These are phyloP conservation scores for Eristalinus aeneus DNA, from an alignment of 2,888 invertebrate genomes.

Conservation along the genomic window DNA sequence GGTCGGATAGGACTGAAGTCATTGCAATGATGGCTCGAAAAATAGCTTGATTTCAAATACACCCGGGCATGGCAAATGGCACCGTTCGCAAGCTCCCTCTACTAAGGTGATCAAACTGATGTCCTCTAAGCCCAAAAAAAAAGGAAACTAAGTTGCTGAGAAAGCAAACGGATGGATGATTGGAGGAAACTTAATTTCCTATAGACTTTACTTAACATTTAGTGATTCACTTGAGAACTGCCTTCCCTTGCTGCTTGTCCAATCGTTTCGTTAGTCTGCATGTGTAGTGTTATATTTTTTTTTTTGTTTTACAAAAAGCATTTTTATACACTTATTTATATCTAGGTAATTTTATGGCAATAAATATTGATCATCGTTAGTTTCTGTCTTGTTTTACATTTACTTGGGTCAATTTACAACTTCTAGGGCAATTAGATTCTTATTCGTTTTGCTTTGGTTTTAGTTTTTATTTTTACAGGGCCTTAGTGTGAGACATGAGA, in stretches of 20 bases:
- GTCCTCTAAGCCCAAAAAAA: too few relatives aligned
- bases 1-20: too few relatives aligned
- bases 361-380: background rate
- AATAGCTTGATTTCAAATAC: too few relatives aligned
- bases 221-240: background rate
- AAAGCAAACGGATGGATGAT: too few relatives aligned
- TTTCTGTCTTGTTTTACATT: background rate
- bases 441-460: too few relatives aligned
- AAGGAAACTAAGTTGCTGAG: too few relatives aligned
- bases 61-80: too few relatives aligned
- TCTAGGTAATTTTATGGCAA: constrained; percentile 23
- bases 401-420: background rate
- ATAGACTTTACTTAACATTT: background rate
- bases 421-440: background rate
- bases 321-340: constrained; percentile 18
- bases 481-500: background rate
- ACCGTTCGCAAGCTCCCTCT: too few relatives aligned
- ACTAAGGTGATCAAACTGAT: too few relatives aligned
- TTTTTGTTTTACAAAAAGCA: constrained; percentile 40
- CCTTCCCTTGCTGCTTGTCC: background rate
- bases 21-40: too few relatives aligned
- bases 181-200: background rate
- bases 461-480: constrained; percentile 17
- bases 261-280: background rate
- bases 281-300: background rate